These are phyloP conservation scores for Chymomyza fuscimana DNA, from an alignment of 2,888 invertebrate species.

Conservation along the genomic window DNA sequence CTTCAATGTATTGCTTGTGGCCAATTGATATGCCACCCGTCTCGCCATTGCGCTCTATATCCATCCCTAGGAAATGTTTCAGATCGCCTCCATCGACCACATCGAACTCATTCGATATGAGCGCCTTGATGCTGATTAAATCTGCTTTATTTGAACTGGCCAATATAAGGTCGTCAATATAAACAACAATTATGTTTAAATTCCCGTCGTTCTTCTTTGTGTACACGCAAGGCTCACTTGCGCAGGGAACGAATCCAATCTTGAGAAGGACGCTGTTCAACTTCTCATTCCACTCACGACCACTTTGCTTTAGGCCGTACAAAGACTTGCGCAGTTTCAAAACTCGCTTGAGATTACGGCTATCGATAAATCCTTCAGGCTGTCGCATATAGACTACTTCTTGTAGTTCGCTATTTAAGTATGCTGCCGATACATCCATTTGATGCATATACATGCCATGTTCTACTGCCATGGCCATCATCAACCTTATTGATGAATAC, in stretches of 20 bases:
- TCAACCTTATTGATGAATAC: constrained; percentile 38
- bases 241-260: constrained; percentile 36
- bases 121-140: constrained; percentile 21
- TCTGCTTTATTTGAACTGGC: constrained; percentile 30
- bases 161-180: constrained; percentile 46
- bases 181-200: constrained; percentile 37
- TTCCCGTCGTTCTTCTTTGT: constrained; percentile 23
- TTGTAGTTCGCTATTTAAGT: constrained; percentile 47
- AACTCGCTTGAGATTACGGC: constrained; percentile 15
- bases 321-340: constrained; percentile 43
- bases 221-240: constrained; percentile 40
- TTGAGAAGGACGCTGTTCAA: constrained; percentile 32
- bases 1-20: constrained; percentile 32
- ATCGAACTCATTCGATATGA: constrained; percentile 30
- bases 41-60: constrained; percentile 33
- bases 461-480: constrained; percentile 44
- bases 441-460: constrained; percentile 41
- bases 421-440: constrained; percentile 47
- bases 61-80: constrained; percentile 40
- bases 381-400: constrained; percentile 44
- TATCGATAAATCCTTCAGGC: constrained; percentile 28
- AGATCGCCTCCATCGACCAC: constrained; percentile 29
- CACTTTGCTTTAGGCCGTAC: constrained; percentile 54
- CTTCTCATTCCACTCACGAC: constrained; percentile 49
- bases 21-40: constrained; percentile 29